These are phyloP conservation scores for Limenitis camilla DNA, from an alignment of 2,888 invertebrate genomes.

Conservation along the genomic window DNA sequence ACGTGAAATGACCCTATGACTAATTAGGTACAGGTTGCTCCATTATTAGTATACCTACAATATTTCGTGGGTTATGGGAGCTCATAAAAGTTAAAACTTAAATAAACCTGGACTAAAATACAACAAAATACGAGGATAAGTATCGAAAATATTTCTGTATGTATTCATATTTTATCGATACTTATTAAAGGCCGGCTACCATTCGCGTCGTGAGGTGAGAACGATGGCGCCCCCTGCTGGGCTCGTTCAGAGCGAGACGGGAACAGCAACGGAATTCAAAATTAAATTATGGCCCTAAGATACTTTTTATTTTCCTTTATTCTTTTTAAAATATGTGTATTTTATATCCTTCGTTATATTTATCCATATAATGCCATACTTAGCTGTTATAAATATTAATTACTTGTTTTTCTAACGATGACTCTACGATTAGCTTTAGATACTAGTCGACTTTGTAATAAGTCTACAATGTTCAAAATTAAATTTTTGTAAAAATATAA, in stretches of 20 bases:
- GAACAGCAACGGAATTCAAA: constrained; percentile 69
- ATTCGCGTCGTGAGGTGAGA: constrained; percentile 74
- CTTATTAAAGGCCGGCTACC: constrained; percentile 74
- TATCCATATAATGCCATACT: constrained; percentile 37
- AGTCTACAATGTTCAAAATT: no score
- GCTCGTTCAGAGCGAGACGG: constrained; percentile 63
- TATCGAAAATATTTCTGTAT: constrained; percentile 70
- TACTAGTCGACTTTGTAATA: no score
- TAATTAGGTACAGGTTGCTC: no score
- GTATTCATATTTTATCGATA: constrained; percentile 74
- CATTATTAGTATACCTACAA: no score
- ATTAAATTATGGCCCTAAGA: constrained; percentile 68
- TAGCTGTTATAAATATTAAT: constrained; percentile 1
- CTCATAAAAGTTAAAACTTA: neutral
- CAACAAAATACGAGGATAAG: constrained; percentile 33
- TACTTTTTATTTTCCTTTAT: constrained; percentile 50
- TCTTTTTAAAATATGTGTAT: constrained; percentile 52
- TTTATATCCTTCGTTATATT: constrained; percentile 46
- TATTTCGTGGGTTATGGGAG: neutral
- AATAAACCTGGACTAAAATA: no score
- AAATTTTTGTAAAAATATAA: no score
- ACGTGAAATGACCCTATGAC: no score
- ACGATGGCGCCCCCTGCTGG: constrained; percentile 72
- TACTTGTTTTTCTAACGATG: no score
- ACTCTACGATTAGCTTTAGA: no score